Percentiles rank a stretch among this genome's conserved stretches.
These are phyloP conservation scores for Malacosoma neustria DNA, from an alignment of 2,888 invertebrate genomes.

Conservation along the genomic window DNA sequence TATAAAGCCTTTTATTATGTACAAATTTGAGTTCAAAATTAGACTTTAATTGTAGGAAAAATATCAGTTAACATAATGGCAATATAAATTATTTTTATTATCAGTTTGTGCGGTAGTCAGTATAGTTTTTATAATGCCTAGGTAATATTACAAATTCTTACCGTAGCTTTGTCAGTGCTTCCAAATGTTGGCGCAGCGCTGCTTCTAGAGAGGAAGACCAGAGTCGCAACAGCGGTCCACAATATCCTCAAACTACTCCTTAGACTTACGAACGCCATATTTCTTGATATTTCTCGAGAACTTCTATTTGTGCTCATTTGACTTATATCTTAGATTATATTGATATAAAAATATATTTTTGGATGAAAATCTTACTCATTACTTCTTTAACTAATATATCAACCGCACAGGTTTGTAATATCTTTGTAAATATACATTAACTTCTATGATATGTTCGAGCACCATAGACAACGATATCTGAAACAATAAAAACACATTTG, in stretches of 20 bases:
- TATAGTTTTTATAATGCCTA: too few relatives aligned
- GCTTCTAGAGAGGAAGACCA: conserved; percentile 46
- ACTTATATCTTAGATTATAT: conserved; percentile 27
- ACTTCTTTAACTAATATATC: conserved; percentile 29
- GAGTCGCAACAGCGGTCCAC: conserved; percentile 37
- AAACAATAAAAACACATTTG: conserved; percentile 33
- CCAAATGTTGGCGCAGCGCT: conserved; percentile 61
- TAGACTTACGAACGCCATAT: conserved; percentile 46
- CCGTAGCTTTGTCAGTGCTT: conserved; percentile 60
- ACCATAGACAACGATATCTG: conserved; percentile 42
- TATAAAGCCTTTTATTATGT: too few relatives aligned
- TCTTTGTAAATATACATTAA: conserved; percentile 28
- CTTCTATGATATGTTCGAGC: conserved; percentile 34
- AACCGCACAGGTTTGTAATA: conserved; percentile 32
- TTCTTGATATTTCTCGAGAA: conserved; percentile 31
- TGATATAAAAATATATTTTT: conserved; percentile 40
- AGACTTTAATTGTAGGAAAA: too few relatives aligned
- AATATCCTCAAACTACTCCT: conserved; percentile 50
- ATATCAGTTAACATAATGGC: too few relatives aligned
- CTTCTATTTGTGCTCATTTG: conserved; percentile 44
- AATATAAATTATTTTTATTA: too few relatives aligned
- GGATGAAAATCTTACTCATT: conserved; percentile 25
- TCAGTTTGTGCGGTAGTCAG: too few relatives aligned
- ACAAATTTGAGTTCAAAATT: too few relatives aligned
- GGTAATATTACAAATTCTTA: conserved; percentile 33